Base-by-base conservation (phyloP, 2,888 invertebrate genomes). In the Epinotia brunnichana region DNA sequence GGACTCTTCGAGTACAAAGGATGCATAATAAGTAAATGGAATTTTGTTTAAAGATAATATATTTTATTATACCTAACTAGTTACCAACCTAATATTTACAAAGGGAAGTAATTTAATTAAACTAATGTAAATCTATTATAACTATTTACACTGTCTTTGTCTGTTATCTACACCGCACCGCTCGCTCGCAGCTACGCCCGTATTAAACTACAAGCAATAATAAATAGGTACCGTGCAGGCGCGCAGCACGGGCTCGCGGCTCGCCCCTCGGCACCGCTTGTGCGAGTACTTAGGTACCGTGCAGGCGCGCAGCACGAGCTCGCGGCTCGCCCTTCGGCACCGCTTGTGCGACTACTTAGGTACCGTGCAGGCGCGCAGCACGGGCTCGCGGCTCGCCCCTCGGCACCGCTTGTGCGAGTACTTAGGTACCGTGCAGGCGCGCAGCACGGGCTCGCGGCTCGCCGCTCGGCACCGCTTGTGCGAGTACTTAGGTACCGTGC, bases 171-270 rank as follows among this genome's bases (percentile, higher is more conserved):
- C n/a, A 54, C 17, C 11, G 64, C 54, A 64, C 64, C 51, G 48
- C 39, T 21, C 64, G 15, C 39, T 54, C 11, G 15, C 39, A 54
- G 7, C 39, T 17, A n/a, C 54, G 4, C 39, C 21, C 15, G 53
- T 64, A 64, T 35, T 53, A 54, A 41, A 66, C 10, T 41, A 66
- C 54, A 66, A 66, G 54, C 21, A 66, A 66, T 66, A 54, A 9
- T 51, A 39, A 39, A 54, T n/a, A n/a, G n/a, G n/a, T n/a, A 48
- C 44, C 1, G 39, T 24, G 44, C n/a, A 60, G 41, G 13, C 41
- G 41, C 41, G 11, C 44, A 15, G 21, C 21, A 17, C 21, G 44
- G 10, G 41, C 41, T 41, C 13, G 13, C 41, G 10, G 41, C 41
- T 41, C 13, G 13, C 41, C 13, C 13, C 13, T 3, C 41, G 13